phyloP scores from a whole-genome alignment of 2,888 invertebrate species.

The Candidula unifasciata region DNA sequence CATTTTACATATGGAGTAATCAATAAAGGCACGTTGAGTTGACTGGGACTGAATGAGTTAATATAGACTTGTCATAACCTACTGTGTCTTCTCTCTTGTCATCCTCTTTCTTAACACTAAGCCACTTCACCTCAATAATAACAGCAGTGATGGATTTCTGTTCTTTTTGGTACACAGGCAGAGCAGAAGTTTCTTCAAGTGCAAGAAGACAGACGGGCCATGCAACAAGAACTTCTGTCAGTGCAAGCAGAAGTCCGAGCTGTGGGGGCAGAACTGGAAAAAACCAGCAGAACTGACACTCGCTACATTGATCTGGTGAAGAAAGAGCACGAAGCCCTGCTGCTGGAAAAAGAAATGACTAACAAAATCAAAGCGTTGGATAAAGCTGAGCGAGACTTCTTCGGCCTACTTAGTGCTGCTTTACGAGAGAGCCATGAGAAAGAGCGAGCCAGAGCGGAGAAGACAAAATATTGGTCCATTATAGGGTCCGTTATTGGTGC shows the following conservation, averaged over 20 bases:
- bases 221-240: conserved; percentile 64
- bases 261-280: conserved; percentile 86
- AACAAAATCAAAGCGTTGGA: conserved; percentile 84
- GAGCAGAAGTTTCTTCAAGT: conserved; percentile 69
- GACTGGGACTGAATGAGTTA: no score
- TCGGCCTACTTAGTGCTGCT: conserved; percentile 85
- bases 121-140: no score
- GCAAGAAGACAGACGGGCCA: conserved; percentile 69
- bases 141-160: not conserved
- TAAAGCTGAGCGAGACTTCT: conserved; percentile 84
- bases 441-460: conserved; percentile 88
- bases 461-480: conserved; percentile 90
- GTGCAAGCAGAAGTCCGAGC: conserved; percentile 81
- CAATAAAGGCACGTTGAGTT: no score
- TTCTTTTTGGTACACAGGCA: conserved; percentile 65
- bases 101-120: no score
- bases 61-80: no score
- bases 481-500: conserved; percentile 85
- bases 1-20: no score
- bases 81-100: no score
- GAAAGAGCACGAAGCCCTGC: conserved; percentile 79
- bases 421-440: conserved; percentile 90
- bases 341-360: conserved; percentile 79
- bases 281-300: conserved; percentile 87
- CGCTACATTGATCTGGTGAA: conserved; percentile 86